Base-by-base conservation (phyloP, 2,888 invertebrate species). In the Nomada fucata region DNA sequence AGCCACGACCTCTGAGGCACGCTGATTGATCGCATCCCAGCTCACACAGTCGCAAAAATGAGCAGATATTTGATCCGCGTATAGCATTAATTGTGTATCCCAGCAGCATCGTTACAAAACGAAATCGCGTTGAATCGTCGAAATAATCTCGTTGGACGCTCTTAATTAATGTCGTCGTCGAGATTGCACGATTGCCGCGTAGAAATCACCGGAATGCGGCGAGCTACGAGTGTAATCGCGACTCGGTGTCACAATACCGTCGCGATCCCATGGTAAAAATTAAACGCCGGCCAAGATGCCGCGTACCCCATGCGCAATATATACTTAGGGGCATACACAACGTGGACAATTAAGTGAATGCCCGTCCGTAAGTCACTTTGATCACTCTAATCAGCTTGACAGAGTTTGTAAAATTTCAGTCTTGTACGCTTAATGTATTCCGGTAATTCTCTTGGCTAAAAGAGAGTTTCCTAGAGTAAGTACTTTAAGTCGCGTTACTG, bases 281-380 rank as follows among this genome's bases (percentile, higher is more conserved):
- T 64, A 50, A 18, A 26, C 26, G 47, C 3, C 64, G 10, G 18
- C 26, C 18, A 50, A 50, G 47, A 64, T 9, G 15, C 5, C 26
- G 29, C 3, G 10, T 7, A n/a, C 10, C 5, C 15, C 11, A 26
- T 55, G 53, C 20, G 67, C 55, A 68, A 68, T 18, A 9, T 15
- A 55, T n/a, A 23, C 47, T 29, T 65, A 50, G 18, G n/a, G 29
- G 36, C 13, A 29, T 23, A 18, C 20, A 23, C 23, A 55, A 36
- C 55, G 20, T 11, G 23, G 55, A 53, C 20, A 42, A 68, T 42
- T 42, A 36, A 67, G 67, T 13, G 53, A 67, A 53, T 2, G 67
- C n/a, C 67, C n/a, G 47, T 44, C 47, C 23, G 53, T 55, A 68
- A 68, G 55, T 68, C 55, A 68, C 29, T 68, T 55, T 55, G 55